Evolutionary conservation across 2,113 vertebrate genomes (phyloP).

Genomic region (Noctilio leporinus): DNA sequence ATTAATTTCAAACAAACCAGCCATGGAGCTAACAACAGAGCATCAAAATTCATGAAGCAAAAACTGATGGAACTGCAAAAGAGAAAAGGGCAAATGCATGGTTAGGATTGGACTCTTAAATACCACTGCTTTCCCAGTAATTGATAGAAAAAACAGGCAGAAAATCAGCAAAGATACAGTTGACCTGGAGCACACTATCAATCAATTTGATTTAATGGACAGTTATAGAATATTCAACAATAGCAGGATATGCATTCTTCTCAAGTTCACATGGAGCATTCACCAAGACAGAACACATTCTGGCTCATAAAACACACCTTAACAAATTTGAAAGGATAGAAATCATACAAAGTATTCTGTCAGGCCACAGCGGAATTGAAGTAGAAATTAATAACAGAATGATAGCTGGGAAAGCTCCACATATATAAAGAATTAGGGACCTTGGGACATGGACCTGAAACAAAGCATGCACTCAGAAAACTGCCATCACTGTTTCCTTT

Average conservation of each 20-base stretch:
- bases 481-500: neutral
- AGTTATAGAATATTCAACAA: slow-evolving; percentile 1
- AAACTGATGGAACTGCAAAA: neutral
- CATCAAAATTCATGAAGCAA: neutral
- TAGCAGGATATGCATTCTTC: neutral
- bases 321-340: neutral
- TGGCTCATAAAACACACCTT: neutral
- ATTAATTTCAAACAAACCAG: neutral
- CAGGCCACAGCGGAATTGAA: neutral
- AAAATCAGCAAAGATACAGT: neutral
- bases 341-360: neutral
- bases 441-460: neutral
- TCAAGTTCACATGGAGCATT: neutral
- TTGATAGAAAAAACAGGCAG: neutral
- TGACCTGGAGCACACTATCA: neutral
- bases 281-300: neutral
- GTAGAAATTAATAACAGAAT: neutral
- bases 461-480: neutral
- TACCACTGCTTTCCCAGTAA: neutral
- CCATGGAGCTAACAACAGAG: neutral
- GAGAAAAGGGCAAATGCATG: neutral
- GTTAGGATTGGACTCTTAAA: neutral
- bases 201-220: slow-evolving; percentile 15
- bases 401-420: neutral
- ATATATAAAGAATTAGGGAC: neutral